Conservation (phyloP, 2,797 vertebrate genomes). For the Muscicapa striata region DNA sequence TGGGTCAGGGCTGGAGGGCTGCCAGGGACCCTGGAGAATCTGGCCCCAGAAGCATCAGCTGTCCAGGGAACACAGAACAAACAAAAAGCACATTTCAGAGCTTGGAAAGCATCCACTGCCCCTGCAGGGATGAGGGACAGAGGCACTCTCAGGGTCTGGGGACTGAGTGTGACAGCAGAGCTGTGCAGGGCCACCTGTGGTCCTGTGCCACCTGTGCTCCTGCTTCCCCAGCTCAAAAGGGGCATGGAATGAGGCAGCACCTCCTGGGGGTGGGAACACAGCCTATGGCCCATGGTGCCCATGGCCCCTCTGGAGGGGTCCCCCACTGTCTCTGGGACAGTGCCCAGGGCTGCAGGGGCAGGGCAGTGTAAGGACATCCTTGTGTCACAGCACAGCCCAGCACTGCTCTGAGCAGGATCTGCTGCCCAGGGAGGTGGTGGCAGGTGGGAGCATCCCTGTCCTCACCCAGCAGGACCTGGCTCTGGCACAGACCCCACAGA, state of each 20-base stretch:
- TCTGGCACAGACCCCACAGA: background rate
- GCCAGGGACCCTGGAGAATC: background rate
- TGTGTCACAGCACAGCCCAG: background rate
- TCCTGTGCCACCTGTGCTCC: background rate
- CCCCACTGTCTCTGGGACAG: background rate
- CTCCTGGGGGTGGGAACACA: background rate
- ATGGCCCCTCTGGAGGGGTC: background rate
- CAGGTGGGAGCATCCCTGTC: background rate
- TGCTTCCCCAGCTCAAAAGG: background rate
- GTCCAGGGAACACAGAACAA: background rate
- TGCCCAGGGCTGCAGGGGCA: background rate
- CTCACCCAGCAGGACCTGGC: accelerated
- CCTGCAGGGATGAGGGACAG: accelerated
- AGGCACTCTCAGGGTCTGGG: background rate
- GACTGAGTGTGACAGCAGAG: background rate
- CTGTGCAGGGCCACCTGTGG: background rate
- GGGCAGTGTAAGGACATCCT: accelerated
- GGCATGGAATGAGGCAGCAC: background rate
- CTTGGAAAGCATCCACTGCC: background rate
- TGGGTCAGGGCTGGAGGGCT: background rate
- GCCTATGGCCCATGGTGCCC: background rate
- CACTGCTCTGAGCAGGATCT: background rate
- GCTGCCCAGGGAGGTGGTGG: background rate
- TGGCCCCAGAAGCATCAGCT: background rate
- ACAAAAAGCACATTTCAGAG: background rate